Conservation (phyloP, 2,113 vertebrate species). For the Boulengerochromis microlepis region DNA sequence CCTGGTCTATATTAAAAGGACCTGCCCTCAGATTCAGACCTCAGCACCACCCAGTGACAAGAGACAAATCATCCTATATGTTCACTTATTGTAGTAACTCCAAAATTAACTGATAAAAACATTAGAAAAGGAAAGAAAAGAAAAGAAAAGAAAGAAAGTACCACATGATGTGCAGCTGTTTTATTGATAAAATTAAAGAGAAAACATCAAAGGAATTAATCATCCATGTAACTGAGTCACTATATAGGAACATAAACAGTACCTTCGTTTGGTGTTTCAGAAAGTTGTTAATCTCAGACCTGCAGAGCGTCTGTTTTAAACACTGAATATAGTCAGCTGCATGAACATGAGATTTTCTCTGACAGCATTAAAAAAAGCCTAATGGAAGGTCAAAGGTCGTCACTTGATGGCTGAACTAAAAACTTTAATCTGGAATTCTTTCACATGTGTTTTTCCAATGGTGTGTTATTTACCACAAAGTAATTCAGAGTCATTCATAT, state of each 20-base stretch:
- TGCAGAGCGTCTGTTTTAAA: not conserved
- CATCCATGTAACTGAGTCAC: not conserved
- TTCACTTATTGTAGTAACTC: fast-evolving
- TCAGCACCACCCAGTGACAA: not conserved
- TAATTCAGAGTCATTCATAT: not conserved
- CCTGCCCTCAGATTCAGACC: not conserved
- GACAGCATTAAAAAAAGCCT: not conserved
- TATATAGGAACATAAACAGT: not conserved
- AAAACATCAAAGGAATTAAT: not conserved
- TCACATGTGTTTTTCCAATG: not conserved
- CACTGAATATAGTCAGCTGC: fast-evolving
- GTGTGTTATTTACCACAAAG: not conserved
- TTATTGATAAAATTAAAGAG: not conserved
- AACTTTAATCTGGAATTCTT: not conserved
- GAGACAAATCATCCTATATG: not conserved
- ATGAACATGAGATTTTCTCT: not conserved
- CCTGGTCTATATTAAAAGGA: not conserved
- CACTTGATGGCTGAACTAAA: not conserved
- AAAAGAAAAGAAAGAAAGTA: fast-evolving
- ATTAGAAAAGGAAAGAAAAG: not conserved
- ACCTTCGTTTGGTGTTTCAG: not conserved
- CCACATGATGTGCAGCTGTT: not conserved
- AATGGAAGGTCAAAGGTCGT: not conserved
- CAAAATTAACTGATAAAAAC: not conserved
- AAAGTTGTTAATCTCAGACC: not conserved